These are phyloP conservation scores for Eulacestoma nigropectus DNA, from an alignment of 2,113 vertebrate genomes.

Conservation along the genomic window DNA sequence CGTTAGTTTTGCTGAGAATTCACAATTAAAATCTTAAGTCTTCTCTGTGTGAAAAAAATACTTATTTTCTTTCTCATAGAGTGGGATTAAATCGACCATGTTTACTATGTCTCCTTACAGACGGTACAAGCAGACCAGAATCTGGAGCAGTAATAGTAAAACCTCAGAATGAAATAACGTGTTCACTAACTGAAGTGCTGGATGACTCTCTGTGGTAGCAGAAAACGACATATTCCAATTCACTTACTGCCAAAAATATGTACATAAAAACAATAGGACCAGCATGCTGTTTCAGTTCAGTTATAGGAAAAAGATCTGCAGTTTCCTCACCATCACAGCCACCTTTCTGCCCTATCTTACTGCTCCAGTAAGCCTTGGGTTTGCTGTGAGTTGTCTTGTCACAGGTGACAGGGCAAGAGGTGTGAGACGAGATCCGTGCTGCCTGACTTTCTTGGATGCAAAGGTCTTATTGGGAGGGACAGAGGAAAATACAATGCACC, in stretches of 20 bases:
- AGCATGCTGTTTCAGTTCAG: not conserved
- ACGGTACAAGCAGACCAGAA: not conserved
- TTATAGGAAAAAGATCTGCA: not conserved
- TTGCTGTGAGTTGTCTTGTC: not conserved
- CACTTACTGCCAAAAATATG: slow-evolving; percentile 32
- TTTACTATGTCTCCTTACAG: slow-evolving; percentile 19
- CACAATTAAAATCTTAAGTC: slow-evolving; percentile 17
- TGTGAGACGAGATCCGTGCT: not conserved
- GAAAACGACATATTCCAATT: slow-evolving; percentile 41
- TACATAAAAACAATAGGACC: slow-evolving; percentile 40
- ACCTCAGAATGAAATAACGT: slow-evolving; percentile 27
- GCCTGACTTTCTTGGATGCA: not conserved
- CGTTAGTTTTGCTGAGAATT: slow-evolving; percentile 16
- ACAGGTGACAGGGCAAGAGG: not conserved
- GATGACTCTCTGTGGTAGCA: slow-evolving; percentile 43
- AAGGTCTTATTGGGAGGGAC: not conserved
- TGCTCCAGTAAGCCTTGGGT: not conserved
- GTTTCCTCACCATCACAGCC: not conserved
- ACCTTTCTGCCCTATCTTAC: not conserved
- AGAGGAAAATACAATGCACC: not conserved
- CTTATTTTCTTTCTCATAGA: slow-evolving; percentile 1
- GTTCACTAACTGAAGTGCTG: slow-evolving; percentile 23
- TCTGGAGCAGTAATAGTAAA: slow-evolving; percentile 30
- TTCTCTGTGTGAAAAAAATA: slow-evolving; percentile 23
- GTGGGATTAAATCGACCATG: not conserved